phyloP scores from a whole-genome alignment of 2,113 vertebrate species.

The Ploceus nigricollis region DNA sequence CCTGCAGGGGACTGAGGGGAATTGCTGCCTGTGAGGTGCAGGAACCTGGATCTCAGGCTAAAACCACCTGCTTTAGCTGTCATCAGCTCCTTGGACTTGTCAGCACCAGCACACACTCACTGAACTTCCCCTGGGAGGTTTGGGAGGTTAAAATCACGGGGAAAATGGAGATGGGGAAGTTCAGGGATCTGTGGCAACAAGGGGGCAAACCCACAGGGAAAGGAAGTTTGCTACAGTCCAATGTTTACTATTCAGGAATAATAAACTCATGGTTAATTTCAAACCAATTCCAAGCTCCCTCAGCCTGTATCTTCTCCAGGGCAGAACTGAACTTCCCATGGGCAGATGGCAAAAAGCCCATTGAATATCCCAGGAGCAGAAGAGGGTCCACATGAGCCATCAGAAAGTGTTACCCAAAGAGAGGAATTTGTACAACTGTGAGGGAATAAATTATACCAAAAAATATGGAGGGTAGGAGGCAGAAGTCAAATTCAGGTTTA shows the following conservation, averaged over 20 bases:
- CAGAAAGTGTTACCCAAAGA: not conserved
- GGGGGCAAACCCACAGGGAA: not conserved
- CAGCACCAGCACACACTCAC: not conserved
- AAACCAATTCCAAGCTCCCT: not conserved
- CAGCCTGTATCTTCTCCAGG: not conserved
- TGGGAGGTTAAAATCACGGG: not conserved
- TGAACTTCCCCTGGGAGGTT: not conserved
- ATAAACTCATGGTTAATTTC: not conserved
- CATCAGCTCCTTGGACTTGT: not conserved
- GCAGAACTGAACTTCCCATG: not conserved
- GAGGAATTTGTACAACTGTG: not conserved
- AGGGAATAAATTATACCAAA: not conserved
- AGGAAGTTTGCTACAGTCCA: not conserved
- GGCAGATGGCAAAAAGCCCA: not conserved
- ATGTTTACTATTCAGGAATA: no score
- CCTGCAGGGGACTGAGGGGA: not conserved
- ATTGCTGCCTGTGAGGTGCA: not conserved
- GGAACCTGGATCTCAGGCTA: rapidly evolving
- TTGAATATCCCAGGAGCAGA: rapidly evolving
- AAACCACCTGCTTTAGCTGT: not conserved
- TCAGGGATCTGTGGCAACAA: not conserved
- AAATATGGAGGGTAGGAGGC: not conserved
- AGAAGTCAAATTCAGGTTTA: not conserved
- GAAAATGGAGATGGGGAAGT: not conserved
- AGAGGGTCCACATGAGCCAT: rapidly evolving